Evolutionary conservation across 2,797 vertebrate species (phyloP), one percentile per base, ranked within the genome.

Genomic region (Champsocephalus esox): DNA sequence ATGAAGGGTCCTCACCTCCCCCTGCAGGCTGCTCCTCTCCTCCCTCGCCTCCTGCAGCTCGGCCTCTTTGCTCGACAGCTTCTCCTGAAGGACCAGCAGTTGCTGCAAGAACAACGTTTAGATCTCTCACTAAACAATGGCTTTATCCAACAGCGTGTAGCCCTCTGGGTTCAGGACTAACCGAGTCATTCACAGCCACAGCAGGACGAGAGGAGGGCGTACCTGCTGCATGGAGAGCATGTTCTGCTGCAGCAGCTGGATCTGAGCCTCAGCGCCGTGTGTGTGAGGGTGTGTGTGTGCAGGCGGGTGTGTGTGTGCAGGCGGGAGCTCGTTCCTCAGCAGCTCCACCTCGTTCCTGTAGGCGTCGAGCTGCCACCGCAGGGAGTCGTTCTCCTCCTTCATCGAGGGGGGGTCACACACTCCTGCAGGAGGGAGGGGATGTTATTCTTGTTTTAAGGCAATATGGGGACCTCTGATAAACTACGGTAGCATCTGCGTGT

Each of bases 151-250:
- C 28, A 4, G 1, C 28, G 28, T 28, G 5, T 6, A 16, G 45
- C 56, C 56, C 41, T 69, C 59, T 34, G 56, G 50, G 5, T 38
- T 0, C n/a, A 19, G 17, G 32, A n/a, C 45, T 59, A 11, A 10
- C 45, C 3, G 5, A 46, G 5, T 28, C 13, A 13, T 1, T 14
- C 4, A 0, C 14, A 46, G 11, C 2, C 12, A 2, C 10, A 50
- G 17, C 24, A 2, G 0, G 9, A 11, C 70, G 24, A 28, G 24
- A 4, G 28, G 21, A 28, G 28, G 28, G 4, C 2, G 91, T 28
- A 99, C 98, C 96, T 98, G 97, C 87, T 99, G 98, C 97, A 98
- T 97, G 94, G 89, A 96, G 91, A 96, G 95, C 95, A 98, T 95
- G 19, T 93, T 96, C 81, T 98, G 97, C 90, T 98, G 97, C 71